Base-by-base conservation (phyloP, 92 coral and sea anemone genomes). In the Anthopleura xanthogrammica region DNA sequence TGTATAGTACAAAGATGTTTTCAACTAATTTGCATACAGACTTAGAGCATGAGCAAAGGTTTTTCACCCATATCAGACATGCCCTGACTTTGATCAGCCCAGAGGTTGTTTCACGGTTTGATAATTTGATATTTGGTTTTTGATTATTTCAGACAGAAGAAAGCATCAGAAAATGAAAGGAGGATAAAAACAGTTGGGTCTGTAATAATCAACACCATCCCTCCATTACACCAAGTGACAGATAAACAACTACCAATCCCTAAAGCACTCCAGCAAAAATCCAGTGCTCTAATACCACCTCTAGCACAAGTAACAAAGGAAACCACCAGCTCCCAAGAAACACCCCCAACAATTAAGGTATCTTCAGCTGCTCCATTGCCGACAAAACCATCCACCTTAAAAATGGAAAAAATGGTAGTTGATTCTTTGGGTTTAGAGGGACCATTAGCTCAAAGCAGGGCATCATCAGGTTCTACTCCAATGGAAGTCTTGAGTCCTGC, bases 231-330 rank as follows among this genome's bases (percentile, higher is more conserved):
- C 13, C 75, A 40, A 50, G 77, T 41, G 19, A 24, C 50, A 85
- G 88, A 85, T 43, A 85, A 85, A 60, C 83, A 78, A 5, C 43
- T 85, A 0, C 88, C 83, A 16, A 78, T 85, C 20, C 88, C 83
- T 12, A 87, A 88, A 62, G 92, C 94, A 7, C 82, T 91, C 7
- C 92, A 91, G 81, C 81, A 88, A 82, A 91, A 85, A 52, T 88
- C 92, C 13, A 85, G 87, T 82, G 92, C 92, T 12, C 85, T 91
- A 4, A 73, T 91, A 12, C 90, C 92, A 19, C 92, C 94, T 12
- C 14, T 81, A 20, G 65, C 71, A 73, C 81, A 81, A 29, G n/a
- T 41, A 55, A 70, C 79, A 17, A 72, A 56, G 20, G 43, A 5
- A 62, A 42, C 58, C 0, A 57, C 43, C 43, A 72, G 40, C 41